A percentile compares a stretch with the other conserved stretches of the same genome.
phyloP scores from a whole-genome alignment of 2,113 vertebrate genomes.

The Rattus rattus region DNA sequence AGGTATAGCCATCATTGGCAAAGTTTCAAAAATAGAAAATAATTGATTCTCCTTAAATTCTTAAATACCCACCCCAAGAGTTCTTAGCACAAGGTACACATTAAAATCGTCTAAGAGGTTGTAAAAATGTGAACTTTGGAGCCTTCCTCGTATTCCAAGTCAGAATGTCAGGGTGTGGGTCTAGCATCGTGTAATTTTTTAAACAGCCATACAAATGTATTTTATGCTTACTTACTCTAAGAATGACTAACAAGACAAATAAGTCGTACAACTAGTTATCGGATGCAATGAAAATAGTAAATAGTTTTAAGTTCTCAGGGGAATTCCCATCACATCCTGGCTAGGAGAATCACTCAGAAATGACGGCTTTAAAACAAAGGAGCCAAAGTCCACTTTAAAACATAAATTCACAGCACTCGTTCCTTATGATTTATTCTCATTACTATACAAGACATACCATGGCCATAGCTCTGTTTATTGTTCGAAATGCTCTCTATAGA shows the following conservation, averaged over 20 bases:
- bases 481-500: not conserved
- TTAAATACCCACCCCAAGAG: not conserved
- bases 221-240: conserved; percentile 8
- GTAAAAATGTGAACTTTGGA: not conserved
- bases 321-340: not conserved
- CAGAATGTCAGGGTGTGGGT: not conserved
- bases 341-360: conserved; percentile 31
- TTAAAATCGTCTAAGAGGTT: not conserved
- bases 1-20: not conserved
- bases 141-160: not conserved
- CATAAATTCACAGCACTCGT: not conserved
- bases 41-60: conserved; percentile 7
- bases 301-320: not conserved
- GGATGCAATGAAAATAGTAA: conserved; percentile 26
- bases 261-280: not conserved
- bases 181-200: not conserved
- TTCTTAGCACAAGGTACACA: not conserved
- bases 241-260: conserved; percentile 11
- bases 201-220: not conserved
- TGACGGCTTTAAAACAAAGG: not conserved
- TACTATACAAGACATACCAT: conserved; percentile 20
- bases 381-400: conserved; percentile 4
- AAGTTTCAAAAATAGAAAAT: conserved; percentile 44
- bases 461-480: not conserved
- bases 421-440: conserved; percentile 26